Base-by-base conservation (phyloP, 2,888 invertebrate species). In the Pogonocherus hispidulus region DNA sequence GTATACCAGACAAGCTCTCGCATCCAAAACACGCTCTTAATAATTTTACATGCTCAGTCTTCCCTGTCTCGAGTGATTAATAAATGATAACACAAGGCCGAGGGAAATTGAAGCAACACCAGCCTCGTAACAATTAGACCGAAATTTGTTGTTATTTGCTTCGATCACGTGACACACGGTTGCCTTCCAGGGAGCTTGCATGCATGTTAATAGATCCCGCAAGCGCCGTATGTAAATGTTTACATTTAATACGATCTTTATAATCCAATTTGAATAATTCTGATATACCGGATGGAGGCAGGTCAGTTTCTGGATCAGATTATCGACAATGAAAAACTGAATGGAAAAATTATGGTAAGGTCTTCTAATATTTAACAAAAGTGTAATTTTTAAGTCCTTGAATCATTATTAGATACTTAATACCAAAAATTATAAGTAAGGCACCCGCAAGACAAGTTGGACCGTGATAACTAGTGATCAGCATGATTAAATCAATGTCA, bases 251-350 rank as follows among this genome's bases (percentile, higher is more conserved):
- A 57, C 65, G 66, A 35, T 49, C 52, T 63, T 63, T 66, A 66
- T 66, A 62, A 66, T 63, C 68, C 55, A 52, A 72, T 72, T 73
- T 65, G 66, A 69, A 66, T 71, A 68, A 71, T 71, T 55, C 54
- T 20, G 52, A 54, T 23, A 44, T 54, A 32, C 11, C 2, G 19
- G 20, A 5, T 6, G 0, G 20, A 11, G n/a, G 27, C 27, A 3
- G 8, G 27, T 27, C 27, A 27, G 27, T 27, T 27, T 8, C 8
- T 27, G 8, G 8, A 5, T 27, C 8, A 5, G 3, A 5, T 27
- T 27, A 3, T 8, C 27, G 4, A 27, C 27, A n/a, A n/a, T n/a
- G n/a, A n/a, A n/a, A n/a, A n/a, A n/a, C n/a, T n/a, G n/a, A n/a
- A n/a, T n/a, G n/a, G n/a, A n/a, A n/a, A n/a, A n/a, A n/a, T n/a